These are phyloP conservation scores for Scaptomyza caliginosa DNA, from an alignment of 2,888 invertebrate genomes.

Conservation along the genomic window DNA sequence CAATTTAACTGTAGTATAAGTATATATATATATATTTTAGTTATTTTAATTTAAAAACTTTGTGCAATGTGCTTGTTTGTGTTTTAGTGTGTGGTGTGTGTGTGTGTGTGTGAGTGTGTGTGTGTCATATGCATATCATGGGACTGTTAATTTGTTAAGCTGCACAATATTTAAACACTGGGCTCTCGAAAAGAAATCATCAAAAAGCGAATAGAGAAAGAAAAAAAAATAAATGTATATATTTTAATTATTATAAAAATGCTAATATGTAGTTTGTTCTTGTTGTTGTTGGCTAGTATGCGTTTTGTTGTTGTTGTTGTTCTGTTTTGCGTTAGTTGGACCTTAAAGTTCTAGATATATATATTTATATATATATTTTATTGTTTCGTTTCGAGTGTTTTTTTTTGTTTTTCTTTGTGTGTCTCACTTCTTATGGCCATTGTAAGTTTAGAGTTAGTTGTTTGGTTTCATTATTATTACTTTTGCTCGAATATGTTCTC, in stretches of 20 bases:
- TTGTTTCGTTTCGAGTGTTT: constrained; percentile 67
- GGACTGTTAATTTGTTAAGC: constrained; percentile 37
- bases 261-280: constrained; percentile 40
- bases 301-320: constrained; percentile 59
- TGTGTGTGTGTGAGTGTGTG: constrained; percentile 16
- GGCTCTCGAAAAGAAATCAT: constrained; percentile 40
- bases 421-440: constrained; percentile 63
- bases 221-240: constrained; percentile 31
- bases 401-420: constrained; percentile 12
- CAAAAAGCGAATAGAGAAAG: constrained; percentile 22
- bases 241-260: constrained; percentile 49
- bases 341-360: constrained; percentile 50
- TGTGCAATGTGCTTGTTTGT: constrained; percentile 26
- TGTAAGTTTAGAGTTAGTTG: constrained; percentile 56
- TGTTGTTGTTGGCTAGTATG: constrained; percentile 72
- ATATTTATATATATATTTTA: constrained; percentile 31
- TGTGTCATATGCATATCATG: constrained; percentile 24
- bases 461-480: constrained; percentile 32
- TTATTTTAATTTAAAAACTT: constrained; percentile 50
- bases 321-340: constrained; percentile 53
- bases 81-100: constrained; percentile 18
- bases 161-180: constrained; percentile 66
- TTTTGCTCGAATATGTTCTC: constrained; percentile 15
- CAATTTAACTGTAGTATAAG: constrained; percentile 57
- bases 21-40: too few species aligned